Evolutionary conservation across 2,113 vertebrate species (phyloP).

Genomic region (Osmerus mordax): DNA sequence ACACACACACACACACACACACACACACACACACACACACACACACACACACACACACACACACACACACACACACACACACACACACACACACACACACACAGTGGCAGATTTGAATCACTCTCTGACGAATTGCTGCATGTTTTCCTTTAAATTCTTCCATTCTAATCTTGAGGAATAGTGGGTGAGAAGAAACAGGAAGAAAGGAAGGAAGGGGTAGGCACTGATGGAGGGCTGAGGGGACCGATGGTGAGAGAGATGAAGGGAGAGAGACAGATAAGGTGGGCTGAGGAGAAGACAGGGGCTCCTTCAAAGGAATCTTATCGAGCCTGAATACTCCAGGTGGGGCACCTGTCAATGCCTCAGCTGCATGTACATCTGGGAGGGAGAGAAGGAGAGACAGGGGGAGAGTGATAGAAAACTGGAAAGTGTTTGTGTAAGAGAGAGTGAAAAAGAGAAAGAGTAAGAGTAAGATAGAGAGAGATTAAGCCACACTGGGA

Average conservation of each 20-base stretch:
- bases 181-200: conserved; percentile 40
- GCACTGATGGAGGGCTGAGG: neutral
- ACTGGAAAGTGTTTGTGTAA: neutral
- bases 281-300: neutral
- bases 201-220: neutral
- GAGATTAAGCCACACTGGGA: neutral
- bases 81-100: conserved; percentile 8
- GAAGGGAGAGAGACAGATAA: neutral
- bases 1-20: conserved; percentile 8
- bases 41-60: conserved; percentile 2
- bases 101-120: conserved; percentile 11
- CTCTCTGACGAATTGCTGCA: conserved; percentile 38
- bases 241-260: neutral
- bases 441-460: conserved; percentile 12
- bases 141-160: conserved; percentile 23
- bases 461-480: neutral
- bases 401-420: neutral
- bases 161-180: conserved; percentile 33
- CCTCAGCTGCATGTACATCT: no score
- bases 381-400: conserved; percentile 15
- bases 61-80: conserved; percentile 1
- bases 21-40: neutral
- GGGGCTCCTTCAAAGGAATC: neutral
- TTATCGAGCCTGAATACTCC: neutral
- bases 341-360: neutral